Evolutionary conservation across 1,140 invertebrate genomes (phyloP), one percentile per base, ranked within the genome.

Genomic region (Drosophila micromelanica): DNA sequence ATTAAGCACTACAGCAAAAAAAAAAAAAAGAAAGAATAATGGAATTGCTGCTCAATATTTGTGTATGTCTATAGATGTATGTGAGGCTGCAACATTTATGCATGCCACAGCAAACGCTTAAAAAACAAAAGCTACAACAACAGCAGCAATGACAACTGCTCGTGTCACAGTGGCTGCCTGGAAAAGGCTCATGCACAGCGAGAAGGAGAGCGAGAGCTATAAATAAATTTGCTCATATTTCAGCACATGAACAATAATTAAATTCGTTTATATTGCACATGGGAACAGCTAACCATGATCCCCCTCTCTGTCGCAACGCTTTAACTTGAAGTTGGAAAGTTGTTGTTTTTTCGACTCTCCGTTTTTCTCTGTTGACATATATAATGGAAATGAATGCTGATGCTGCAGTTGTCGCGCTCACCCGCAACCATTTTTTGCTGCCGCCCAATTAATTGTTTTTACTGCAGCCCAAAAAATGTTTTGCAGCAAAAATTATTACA

Each of bases 221-320:
- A 87, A 87, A 87, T 87, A 87, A 89, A 84, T 89, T 89, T 82
- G 45, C 76, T 80, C 84, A 84, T 87, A 87, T 87, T 87, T 87
- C 84, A 87, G 73, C 84, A 89, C 84, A 89, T 87, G 84, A 84
- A 89, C 84, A 87, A 87, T 87, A 87, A 87, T 87, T 87, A 87
- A 89, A 87, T 87, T 87, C 79, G 84, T 77, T 86, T 78, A 87
- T 78, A 75, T 87, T 60, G 78, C 84, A 84, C 72, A 82, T 73
- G 78, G 79, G 82, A 55, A 45, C 72, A 71, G 72, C 73, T 80
- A 81, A 85, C 78, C 51, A 74, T 63, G 57, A 23, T 27, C 11
- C 42, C 45, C 15, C 13, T 6, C 3, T 23, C 12, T 37, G n/a
- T 27, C 13, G 5, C 20, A 55, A 69, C 69, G 9, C 45, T 45